Evolutionary conservation across 2,113 vertebrate genomes (phyloP), one percentile per base, ranked within the genome.

Genomic region (Bolborhynchus lineola): DNA sequence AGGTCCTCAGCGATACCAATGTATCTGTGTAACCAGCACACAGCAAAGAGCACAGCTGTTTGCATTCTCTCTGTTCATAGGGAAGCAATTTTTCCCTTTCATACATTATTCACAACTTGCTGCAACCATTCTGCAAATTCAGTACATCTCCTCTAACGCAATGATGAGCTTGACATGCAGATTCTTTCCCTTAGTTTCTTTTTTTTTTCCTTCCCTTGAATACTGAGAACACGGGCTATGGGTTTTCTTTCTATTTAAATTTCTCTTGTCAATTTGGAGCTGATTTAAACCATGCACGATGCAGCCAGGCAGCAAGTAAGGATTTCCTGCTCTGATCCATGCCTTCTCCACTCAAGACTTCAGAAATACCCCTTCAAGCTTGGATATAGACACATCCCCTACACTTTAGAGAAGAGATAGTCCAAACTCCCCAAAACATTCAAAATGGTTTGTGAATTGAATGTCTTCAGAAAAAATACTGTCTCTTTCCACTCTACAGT

Each of bases 151-250:
- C 90, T 94, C 93, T 78, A 95, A 94, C 46, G 86, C 95, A 97
- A 96, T 76, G 31, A 97, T 96, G 96, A 98, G 97, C 98, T 69
- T 96, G 96, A 97, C 97, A 97, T 95, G 96, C 95, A 97, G 96
- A 98, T 95, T 93, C 86, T 80, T 87, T 78, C 86, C 75, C 74
- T 85, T 50, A 44, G 53, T 28, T 29, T 62, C 10, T 60, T 49
- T 69, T 79, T 75, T 79, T 72, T 78, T 74, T 68, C 37, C 52
- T 82, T 79, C 13, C 4, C 33, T 79, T 97, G 81, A 96, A 93
- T 95, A 93, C 46, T 64, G 71, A 97, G 78, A 95, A 95, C 63
- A 97, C 92, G 95, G 79, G 95, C 96, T 96, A 94, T 70, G 70
- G 91, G 90, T 75, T 98, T 97, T 95, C 95, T 88, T 96, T 96